Conservation (phyloP, 2,797 vertebrate species). For the Myotis myotis region DNA sequence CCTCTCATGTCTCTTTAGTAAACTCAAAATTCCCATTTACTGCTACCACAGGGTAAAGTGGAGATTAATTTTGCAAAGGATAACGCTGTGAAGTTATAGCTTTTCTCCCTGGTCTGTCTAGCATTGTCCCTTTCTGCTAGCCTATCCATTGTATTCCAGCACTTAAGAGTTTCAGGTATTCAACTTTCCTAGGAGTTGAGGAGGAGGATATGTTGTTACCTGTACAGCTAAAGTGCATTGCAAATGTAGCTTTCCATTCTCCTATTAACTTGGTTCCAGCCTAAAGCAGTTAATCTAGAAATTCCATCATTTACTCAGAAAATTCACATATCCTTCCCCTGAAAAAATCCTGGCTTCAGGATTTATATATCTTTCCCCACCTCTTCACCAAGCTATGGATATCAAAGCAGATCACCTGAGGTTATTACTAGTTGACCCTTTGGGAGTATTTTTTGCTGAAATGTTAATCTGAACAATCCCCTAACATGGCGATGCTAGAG, state of each 20-base stretch:
- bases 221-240: background rate
- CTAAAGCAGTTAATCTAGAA: constrained; percentile 12
- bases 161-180: background rate
- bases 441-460: background rate
- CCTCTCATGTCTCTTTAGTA: background rate
- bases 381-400: background rate
- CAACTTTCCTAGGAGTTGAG: background rate
- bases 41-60: background rate
- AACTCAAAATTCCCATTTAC: constrained; percentile 11
- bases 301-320: background rate
- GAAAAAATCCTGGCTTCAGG: background rate
- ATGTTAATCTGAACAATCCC: background rate
- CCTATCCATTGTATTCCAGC: background rate
- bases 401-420: background rate
- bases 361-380: background rate
- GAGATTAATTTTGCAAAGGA: background rate
- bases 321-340: background rate
- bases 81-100: background rate
- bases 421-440: constrained; percentile 1
- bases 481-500: background rate
- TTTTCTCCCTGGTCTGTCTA: background rate
- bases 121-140: background rate
- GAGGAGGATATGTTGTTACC: background rate
- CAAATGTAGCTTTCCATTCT: background rate
- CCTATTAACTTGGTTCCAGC: background rate